A percentile compares a stretch with the other conserved stretches of the same genome.
Evolutionary conservation across 1,140 invertebrate species (phyloP).

Genomic region (Patella vulgata): DNA sequence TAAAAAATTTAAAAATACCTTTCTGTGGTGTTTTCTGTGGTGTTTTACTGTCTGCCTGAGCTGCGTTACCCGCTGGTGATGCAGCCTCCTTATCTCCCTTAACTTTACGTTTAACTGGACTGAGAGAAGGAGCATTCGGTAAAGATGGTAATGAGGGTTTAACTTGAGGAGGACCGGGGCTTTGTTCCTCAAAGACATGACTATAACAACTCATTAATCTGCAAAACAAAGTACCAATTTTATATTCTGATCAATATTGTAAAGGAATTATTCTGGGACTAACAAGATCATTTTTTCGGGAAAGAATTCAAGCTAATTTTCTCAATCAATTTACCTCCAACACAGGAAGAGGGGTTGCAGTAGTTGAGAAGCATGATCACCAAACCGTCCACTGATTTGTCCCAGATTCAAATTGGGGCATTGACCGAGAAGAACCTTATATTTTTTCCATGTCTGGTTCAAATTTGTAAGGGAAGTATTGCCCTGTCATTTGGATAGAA

Average conservation of each 20-base stretch:
- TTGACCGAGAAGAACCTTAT: too few relatives aligned
- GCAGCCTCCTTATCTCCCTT: constrained; percentile 51
- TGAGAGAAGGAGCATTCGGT: constrained; percentile 66
- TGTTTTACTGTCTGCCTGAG: constrained; percentile 43
- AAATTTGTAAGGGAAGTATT: too few relatives aligned
- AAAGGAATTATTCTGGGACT: background rate
- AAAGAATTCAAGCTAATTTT: background rate
- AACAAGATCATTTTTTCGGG: background rate
- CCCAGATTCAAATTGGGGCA: too few relatives aligned
- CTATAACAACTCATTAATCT: constrained; percentile 79
- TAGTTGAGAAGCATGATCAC: too few relatives aligned
- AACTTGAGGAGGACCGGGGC: constrained; percentile 71
- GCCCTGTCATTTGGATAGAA: too few relatives aligned
- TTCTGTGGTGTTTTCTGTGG: constrained; percentile 51
- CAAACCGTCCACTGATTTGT: too few relatives aligned
- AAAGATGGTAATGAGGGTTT: constrained; percentile 66
- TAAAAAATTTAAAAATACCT: too few relatives aligned
- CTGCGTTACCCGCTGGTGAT: constrained; percentile 16
- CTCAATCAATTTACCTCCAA: background rate
- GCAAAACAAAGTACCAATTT: constrained; percentile 20
- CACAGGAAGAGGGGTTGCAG: background rate
- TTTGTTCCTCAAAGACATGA: constrained; percentile 79
- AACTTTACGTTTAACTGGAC: constrained; percentile 68
- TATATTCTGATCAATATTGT: background rate
- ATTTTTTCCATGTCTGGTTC: too few relatives aligned